Evolutionary conservation across 64 coral and sea anemone species (phyloP), one percentile per base, ranked within the genome.

Genomic region (Pachyseris speciosa): DNA sequence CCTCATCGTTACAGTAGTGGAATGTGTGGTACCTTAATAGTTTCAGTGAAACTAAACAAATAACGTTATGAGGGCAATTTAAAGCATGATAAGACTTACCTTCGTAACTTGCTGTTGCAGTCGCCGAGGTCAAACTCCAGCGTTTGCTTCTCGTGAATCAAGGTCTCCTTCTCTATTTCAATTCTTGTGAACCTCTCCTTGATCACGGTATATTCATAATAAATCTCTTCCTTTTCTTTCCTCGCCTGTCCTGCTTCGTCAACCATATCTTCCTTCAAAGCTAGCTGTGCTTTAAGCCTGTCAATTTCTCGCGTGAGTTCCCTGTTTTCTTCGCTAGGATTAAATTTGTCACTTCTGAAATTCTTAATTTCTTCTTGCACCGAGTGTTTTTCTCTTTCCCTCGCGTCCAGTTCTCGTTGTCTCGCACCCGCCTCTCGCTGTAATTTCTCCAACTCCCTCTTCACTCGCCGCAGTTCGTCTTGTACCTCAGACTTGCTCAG

Each of bases 181-280:
- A 90, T 52, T 31, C 45, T 65, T 2, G 48, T 76, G 66, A 83
- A 86, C 59, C 84, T 89, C 42, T 97, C 95, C 72, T 73, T 92
- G 19, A 97, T 80, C 2, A 90, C 34, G 13, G 79, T 90, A 17
- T 94, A 89, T 53, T 97, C 95, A 49, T 77, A 58, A 7, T 85
- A 86, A 25, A 93, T 84, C 67, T 97, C 50, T 37, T 97, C 86
- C 32, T 93, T 93, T 74, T 97, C 91, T 44, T 53, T 64, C 29
- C 58, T 49, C 25, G n/a, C 53, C 1, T 77, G 27, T 9, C 24
- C 37, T 29, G 40, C 74, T 32, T 90, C 75, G 9, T 52, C 11
- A 4, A 36, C 34, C 5, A 83, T 52, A 0, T 75, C 70, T 73
- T 83, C 74, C 17, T 80, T 90, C 10, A 27, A 44, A 1, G 2